Percentiles rank a stretch among this genome's conserved stretches.
Evolutionary conservation across 1,140 invertebrate genomes (phyloP).

Genomic region (Diuraphis noxia): DNA sequence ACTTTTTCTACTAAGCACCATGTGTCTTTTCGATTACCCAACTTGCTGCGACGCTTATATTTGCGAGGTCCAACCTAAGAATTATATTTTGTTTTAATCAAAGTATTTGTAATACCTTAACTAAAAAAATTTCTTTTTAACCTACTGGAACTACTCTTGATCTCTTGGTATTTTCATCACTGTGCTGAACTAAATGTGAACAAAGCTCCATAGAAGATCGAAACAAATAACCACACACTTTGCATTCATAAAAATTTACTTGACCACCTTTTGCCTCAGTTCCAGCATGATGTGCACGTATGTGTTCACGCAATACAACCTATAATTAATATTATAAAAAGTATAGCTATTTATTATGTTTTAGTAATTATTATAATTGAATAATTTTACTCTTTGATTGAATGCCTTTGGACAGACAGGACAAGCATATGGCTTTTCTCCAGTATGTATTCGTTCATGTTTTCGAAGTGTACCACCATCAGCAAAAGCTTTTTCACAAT

Average conservation of each 20-base stretch:
- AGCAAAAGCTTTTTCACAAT: conserved; percentile 98
- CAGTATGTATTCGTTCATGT: conserved; percentile 96
- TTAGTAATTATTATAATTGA: not conserved
- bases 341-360: not conserved
- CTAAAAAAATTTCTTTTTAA: not conserved
- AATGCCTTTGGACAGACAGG: conserved; percentile 87
- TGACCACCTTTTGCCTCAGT: conserved; percentile 67
- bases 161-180: conserved; percentile 78
- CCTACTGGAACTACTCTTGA: conserved; percentile 64
- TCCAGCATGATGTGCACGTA: conserved; percentile 79
- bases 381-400: conserved; percentile 70
- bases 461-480: conserved; percentile 96
- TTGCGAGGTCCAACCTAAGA: conserved; percentile 70
- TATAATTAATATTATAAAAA: conserved; percentile 56
- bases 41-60: conserved; percentile 75
- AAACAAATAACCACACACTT: conserved; percentile 73
- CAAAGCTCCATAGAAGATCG: conserved; percentile 74
- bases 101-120: not conserved
- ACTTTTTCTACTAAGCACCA: conserved; percentile 60
- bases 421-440: conserved; percentile 94
- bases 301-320: conserved; percentile 79
- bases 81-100: not conserved
- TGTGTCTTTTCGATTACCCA: conserved; percentile 66
- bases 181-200: conserved; percentile 78
- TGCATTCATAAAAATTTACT: conserved; percentile 69